Evolutionary conservation across 2,797 vertebrate species (phyloP), one percentile per base, ranked within the genome.

Genomic region (Danio albolineatus): DNA sequence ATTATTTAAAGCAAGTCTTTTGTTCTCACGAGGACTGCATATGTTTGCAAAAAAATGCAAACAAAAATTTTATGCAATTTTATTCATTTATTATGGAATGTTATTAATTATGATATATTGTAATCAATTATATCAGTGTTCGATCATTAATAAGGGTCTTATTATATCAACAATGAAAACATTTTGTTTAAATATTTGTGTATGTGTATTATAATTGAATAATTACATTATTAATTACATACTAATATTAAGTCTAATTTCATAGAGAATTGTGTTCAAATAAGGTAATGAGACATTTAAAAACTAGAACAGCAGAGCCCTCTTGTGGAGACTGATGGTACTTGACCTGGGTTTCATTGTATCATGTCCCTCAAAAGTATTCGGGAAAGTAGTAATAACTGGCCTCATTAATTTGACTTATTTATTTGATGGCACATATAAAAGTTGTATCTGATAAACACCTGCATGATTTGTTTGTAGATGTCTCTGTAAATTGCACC

Each of bases 271-370:
- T 61, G 39, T 38, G 12, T 19, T 13, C 12, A 17, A 48, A 36
- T n/a, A 36, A 10, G 44, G 2, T 13, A 57, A 60, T 44, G 5
- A 7, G 21, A 59, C 4, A 6, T n/a, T 59, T 10, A 17, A 49
- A 69, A 7, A 56, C 9, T 39, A 49, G 36, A 49, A 51, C 13
- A 41, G 36, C 16, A 51, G 44, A 41, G 76, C 54, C 65, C 53
- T 61, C 65, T 61, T 60, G 76, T 78, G 76, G 76, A 70, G 8
- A 70, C 44, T 10, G 16, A 1, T 66, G 7, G 53, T 69, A 39
- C n/a, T 10, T 21, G n/a, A 19, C 38, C 28, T 77, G 12, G 38
- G 39, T 14, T 57, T 72, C 2, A 6, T 41, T 41, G 4, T 8
- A 43, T 2, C 39, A 17, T 19, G 5, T 2, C 2, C 7, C 12